A percentile compares a stretch with the other conserved stretches of the same genome.
Evolutionary conservation across 1,140 invertebrate genomes (phyloP).

Genomic region (Papilio polyxenes): DNA sequence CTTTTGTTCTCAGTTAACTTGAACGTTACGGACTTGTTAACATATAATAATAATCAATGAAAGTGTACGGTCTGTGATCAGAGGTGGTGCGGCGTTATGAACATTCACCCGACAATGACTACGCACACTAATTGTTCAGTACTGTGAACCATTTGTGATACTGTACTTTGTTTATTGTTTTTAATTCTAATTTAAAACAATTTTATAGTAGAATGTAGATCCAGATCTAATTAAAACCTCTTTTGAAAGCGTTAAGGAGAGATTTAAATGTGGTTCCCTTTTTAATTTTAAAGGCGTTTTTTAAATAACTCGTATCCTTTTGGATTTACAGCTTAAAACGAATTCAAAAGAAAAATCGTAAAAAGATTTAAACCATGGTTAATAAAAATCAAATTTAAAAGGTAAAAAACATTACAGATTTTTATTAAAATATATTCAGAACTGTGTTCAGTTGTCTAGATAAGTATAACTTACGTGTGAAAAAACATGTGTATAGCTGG

Average conservation of each 20-base stretch:
- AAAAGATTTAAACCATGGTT: too few species aligned
- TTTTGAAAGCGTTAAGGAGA: too few species aligned
- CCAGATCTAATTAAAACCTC: too few species aligned
- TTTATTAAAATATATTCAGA: not conserved
- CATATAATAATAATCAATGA: constrained; percentile 15
- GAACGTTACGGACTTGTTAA: constrained; percentile 9
- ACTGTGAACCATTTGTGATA: not conserved
- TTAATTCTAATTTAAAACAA: not conserved
- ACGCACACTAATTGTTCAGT: not conserved
- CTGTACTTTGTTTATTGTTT: not conserved
- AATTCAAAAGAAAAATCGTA: too few species aligned
- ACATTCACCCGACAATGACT: not conserved
- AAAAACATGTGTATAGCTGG: not conserved
- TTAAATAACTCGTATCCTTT: too few species aligned
- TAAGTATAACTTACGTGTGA: not conserved
- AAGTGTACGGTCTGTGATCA: constrained; percentile 27
- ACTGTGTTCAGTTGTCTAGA: not conserved
- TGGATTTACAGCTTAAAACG: too few species aligned
- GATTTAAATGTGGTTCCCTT: not conserved
- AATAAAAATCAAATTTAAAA: too few species aligned
- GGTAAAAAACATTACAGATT: too few species aligned
- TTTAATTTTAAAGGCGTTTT: too few species aligned
- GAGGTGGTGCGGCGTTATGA: not conserved
- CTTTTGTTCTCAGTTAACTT: constrained; percentile 24
- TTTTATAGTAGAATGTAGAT: not conserved